A percentile compares a stretch with the other conserved stretches of the same genome.
These are phyloP conservation scores for Heliconius aoede DNA, from an alignment of 2,888 invertebrate species.

Conservation along the genomic window DNA sequence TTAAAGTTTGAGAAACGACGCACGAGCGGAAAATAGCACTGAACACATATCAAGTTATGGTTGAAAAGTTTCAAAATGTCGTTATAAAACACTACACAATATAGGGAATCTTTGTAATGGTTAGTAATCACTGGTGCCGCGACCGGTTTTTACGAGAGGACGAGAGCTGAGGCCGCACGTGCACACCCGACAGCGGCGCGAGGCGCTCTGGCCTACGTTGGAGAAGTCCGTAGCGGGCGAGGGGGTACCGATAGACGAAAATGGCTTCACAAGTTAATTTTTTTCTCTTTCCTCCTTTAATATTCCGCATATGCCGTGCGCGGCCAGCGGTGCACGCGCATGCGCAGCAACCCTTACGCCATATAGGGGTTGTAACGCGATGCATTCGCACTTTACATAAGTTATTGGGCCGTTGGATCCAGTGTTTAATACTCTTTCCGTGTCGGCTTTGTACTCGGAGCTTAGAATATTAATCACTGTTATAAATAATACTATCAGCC, in stretches of 20 bases:
- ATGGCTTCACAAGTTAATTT: conserved; percentile 84
- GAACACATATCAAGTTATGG: conserved; percentile 31
- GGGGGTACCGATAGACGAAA: conserved; percentile 81
- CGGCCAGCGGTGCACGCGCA: conserved; percentile 78
- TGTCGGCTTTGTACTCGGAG: conserved; percentile 74
- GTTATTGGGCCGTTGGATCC: conserved; percentile 81
- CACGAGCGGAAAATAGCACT: conserved; percentile 45
- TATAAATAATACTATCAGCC: conserved; percentile 64
- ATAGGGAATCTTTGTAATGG: conserved; percentile 65
- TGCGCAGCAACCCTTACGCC: conserved; percentile 72
- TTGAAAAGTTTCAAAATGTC: conserved; percentile 51
- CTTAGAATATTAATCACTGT: conserved; percentile 72
- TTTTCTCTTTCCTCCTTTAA: conserved; percentile 84
- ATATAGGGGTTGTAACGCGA: conserved; percentile 80
- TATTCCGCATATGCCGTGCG: conserved; percentile 83
- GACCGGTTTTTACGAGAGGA: conserved; percentile 61
- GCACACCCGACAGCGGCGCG: conserved; percentile 67
- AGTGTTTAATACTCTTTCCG: conserved; percentile 80
- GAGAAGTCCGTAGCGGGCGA: conserved; percentile 74
- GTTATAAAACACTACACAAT: conserved; percentile 69
- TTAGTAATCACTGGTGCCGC: conserved; percentile 65
- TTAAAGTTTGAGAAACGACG: conserved; percentile 50
- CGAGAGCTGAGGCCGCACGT: conserved; percentile 56
- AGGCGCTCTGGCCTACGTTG: conserved; percentile 74
- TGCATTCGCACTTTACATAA: conserved; percentile 83